Evolutionary conservation across 1,140 invertebrate species (phyloP).

Genomic region (Pomacea maculata): DNA sequence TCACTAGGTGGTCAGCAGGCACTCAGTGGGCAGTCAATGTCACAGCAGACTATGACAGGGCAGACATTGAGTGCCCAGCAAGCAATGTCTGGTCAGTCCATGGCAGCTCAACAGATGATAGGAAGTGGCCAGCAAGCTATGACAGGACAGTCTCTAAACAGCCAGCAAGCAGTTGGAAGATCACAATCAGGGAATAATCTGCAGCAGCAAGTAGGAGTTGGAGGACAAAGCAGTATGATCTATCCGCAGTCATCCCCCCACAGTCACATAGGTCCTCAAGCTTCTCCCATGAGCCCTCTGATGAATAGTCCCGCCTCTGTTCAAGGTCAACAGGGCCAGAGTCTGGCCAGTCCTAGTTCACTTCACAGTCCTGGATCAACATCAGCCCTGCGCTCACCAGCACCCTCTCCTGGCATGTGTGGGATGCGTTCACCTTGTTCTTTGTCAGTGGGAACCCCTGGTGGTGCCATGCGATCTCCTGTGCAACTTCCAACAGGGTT

Average conservation of each 20-base stretch:
- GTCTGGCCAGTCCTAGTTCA: slow-evolving; percentile 50
- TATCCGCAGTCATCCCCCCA: slow-evolving; percentile 50
- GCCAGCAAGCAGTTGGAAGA: background rate
- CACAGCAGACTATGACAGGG: slow-evolving; percentile 9
- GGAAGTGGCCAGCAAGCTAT: background rate
- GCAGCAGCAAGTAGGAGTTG: slow-evolving; percentile 16
- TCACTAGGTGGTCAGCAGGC: slow-evolving; percentile 28
- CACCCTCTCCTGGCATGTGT: slow-evolving; percentile 28
- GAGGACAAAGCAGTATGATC: slow-evolving; percentile 34
- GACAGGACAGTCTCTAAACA: slow-evolving; percentile 13
- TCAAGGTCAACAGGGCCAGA: slow-evolving; percentile 48
- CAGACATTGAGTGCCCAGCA: too few relatives aligned
- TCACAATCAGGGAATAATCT: slow-evolving; percentile 2
- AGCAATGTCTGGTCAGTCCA: too few relatives aligned
- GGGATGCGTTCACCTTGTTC: slow-evolving; percentile 37
- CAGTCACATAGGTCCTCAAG: slow-evolving; percentile 30
- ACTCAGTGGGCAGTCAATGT: slow-evolving; percentile 2
- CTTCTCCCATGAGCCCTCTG: slow-evolving; percentile 53
- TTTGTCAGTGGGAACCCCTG: slow-evolving; percentile 20
- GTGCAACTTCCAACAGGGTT: slow-evolving; percentile 32
- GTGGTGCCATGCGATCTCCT: slow-evolving; percentile 29
- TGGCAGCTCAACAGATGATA: too few relatives aligned
- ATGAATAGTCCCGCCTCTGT: slow-evolving; percentile 51
- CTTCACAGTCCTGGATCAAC: slow-evolving; percentile 51
- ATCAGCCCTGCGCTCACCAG: slow-evolving; percentile 37